Conservation (phyloP, 2,797 vertebrate genomes). For the Oceanodroma leucorhoa region DNA sequence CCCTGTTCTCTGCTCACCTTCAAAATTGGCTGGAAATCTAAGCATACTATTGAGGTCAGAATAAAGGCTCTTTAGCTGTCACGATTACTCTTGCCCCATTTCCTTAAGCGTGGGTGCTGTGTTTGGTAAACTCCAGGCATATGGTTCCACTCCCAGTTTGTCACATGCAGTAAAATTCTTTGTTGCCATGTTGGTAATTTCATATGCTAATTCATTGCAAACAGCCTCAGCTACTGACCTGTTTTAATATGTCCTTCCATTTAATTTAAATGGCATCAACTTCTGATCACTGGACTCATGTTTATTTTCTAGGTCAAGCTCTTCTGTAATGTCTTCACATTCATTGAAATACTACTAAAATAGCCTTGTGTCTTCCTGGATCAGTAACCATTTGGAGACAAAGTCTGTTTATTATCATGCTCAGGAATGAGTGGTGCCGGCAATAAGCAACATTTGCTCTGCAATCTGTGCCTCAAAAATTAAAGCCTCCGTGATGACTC, state of each 20-base stretch:
- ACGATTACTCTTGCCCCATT: neutral
- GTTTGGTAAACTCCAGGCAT: slow-evolving; percentile 51
- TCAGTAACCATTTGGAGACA: slow-evolving; percentile 69
- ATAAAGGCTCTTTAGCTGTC: neutral
- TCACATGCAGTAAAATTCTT: neutral
- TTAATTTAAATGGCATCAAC: neutral
- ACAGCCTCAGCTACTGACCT: slow-evolving; percentile 32
- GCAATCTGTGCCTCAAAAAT: slow-evolving; percentile 66
- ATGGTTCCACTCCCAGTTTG: slow-evolving; percentile 26
- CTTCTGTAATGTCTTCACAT: neutral
- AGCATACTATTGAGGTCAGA: neutral
- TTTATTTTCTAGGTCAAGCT: slow-evolving; percentile 62
- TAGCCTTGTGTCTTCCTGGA: slow-evolving; percentile 58
- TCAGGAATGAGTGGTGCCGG: slow-evolving; percentile 58
- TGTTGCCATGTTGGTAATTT: neutral
- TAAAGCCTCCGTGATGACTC: slow-evolving; percentile 43
- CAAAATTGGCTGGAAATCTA: neutral
- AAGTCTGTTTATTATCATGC: slow-evolving; percentile 64
- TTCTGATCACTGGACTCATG: neutral
- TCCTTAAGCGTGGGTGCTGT: slow-evolving; percentile 26
- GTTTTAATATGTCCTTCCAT: slow-evolving; percentile 22
- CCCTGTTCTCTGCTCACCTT: neutral
- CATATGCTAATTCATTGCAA: neutral
- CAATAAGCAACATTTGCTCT: slow-evolving; percentile 69
- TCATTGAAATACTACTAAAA: slow-evolving; percentile 46